Conservation (phyloP, 1,140 invertebrate genomes). For the Neodiprion lecontei region DNA sequence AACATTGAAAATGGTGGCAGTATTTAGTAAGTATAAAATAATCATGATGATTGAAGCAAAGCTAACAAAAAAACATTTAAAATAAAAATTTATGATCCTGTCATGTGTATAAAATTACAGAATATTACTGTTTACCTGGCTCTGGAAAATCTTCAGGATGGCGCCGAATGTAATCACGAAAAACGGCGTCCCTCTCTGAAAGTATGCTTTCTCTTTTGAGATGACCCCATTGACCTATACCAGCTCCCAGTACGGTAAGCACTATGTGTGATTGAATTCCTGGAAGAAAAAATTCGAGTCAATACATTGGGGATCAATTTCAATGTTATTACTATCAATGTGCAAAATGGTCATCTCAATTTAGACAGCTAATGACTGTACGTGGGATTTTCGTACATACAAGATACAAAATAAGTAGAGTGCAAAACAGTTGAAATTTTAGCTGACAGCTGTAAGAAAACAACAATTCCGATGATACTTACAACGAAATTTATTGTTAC, state of each 20-base stretch:
- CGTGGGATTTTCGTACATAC: not conserved
- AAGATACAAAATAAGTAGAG: not conserved
- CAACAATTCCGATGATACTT: slow-evolving; percentile 7
- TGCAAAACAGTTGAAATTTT: not conserved
- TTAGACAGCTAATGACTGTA: slow-evolving; percentile 1
- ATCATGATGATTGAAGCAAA: slow-evolving; percentile 8
- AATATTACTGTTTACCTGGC: slow-evolving; percentile 58
- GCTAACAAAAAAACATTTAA: slow-evolving; percentile 8
- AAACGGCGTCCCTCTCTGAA: slow-evolving; percentile 70
- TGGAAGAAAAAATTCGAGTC: slow-evolving; percentile 46
- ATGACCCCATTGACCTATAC: slow-evolving; percentile 48
- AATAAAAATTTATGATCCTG: slow-evolving; percentile 13
- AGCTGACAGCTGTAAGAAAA: not conserved
- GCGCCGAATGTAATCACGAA: slow-evolving; percentile 71
- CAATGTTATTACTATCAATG: slow-evolving; percentile 10
- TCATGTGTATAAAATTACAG: slow-evolving; percentile 23
- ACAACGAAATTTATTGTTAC: slow-evolving; percentile 10
- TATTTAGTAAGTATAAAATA: slow-evolving; percentile 1
- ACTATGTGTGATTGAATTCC: slow-evolving; percentile 67
- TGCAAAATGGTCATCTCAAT: not conserved
- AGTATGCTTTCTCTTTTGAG: slow-evolving; percentile 56
- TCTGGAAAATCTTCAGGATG: slow-evolving; percentile 76
- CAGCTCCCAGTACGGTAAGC: slow-evolving; percentile 43
- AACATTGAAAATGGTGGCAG: not conserved
- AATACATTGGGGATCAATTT: slow-evolving; percentile 25